These are phyloP conservation scores for Arrhamphus sclerolepis DNA, from an alignment of 2,797 vertebrate species.

Conservation along the genomic window DNA sequence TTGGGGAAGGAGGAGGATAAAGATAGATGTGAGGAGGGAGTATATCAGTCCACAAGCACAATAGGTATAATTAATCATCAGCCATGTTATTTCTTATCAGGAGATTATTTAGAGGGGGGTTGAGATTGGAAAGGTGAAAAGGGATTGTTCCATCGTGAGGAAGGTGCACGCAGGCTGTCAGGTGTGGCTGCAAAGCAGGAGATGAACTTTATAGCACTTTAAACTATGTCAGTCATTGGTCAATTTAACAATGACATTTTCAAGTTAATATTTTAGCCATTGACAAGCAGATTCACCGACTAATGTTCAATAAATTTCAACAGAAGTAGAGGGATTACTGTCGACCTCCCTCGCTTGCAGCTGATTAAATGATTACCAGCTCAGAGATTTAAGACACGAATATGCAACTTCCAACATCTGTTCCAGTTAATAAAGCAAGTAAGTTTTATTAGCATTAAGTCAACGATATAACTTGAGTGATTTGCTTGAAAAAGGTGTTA, in stretches of 20 bases:
- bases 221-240: neutral
- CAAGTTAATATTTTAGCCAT: neutral
- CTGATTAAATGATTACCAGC: too few relatives aligned
- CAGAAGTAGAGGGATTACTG: too few relatives aligned
- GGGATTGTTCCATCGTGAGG: slow-evolving; percentile 19
- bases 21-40: slow-evolving; percentile 82
- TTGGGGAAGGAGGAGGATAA: slow-evolving; percentile 47
- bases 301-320: too few relatives aligned
- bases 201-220: slow-evolving; percentile 2
- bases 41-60: slow-evolving; percentile 85
- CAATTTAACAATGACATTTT: slow-evolving; percentile 1
- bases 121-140: slow-evolving; percentile 45
- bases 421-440: too few relatives aligned
- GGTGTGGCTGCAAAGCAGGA: slow-evolving; percentile 1
- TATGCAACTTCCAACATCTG: too few relatives aligned
- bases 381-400: too few relatives aligned
- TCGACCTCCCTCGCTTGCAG: too few relatives aligned
- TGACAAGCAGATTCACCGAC: too few relatives aligned
- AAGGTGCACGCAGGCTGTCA: slow-evolving; percentile 26
- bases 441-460: too few relatives aligned
- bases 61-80: slow-evolving; percentile 87
- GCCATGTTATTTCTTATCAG: slow-evolving; percentile 78
- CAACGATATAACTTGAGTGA: too few relatives aligned
- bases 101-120: slow-evolving; percentile 71
- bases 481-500: too few relatives aligned